Evolutionary conservation across 2,797 vertebrate genomes (phyloP).

Genomic region (Echiichthys vipera): DNA sequence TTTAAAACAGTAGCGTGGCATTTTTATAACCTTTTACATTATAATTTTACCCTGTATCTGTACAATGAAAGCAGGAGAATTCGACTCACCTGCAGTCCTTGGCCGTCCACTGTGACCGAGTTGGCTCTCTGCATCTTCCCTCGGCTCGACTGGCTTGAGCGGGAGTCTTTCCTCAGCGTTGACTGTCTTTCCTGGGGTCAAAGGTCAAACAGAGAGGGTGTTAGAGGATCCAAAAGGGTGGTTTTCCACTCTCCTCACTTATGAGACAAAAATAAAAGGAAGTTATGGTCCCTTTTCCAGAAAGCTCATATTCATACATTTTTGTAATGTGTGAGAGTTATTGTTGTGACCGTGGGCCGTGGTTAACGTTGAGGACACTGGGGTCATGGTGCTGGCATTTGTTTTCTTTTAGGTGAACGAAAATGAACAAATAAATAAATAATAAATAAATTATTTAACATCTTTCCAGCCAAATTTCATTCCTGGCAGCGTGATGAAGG

Average conservation of each 20-base stretch:
- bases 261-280: neutral
- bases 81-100: constrained; percentile 91
- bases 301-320: neutral
- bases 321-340: neutral
- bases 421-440: neutral
- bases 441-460: neutral
- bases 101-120: constrained; percentile 92
- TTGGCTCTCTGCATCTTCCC: constrained; percentile 95
- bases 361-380: neutral
- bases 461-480: neutral
- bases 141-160: constrained; percentile 86
- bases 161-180: constrained; percentile 91
- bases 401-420: neutral
- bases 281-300: neutral
- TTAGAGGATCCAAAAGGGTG: neutral
- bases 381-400: neutral
- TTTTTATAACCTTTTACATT: too few relatives aligned
- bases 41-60: too few relatives aligned
- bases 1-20: too few relatives aligned
- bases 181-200: constrained; percentile 89
- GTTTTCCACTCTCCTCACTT: neutral
- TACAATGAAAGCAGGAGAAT: neutral
- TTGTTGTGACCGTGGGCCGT: neutral
- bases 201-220: constrained; percentile 22
- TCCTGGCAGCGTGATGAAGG: neutral